Conservation (phyloP, 2,888 invertebrate species). For the Teleiodes luculella region DNA sequence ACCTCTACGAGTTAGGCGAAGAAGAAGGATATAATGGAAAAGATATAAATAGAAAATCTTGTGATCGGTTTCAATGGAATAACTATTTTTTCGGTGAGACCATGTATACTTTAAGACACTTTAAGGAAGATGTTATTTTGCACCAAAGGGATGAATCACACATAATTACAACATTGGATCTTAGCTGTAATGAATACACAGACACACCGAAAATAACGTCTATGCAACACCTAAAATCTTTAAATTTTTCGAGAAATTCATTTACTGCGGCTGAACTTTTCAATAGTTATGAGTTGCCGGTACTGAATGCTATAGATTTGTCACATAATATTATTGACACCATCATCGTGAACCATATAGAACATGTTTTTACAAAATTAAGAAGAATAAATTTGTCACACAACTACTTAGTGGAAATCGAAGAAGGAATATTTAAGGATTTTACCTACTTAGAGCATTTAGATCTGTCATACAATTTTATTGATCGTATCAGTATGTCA, state of each 20-base stretch:
- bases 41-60: not conserved
- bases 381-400: constrained; percentile 44
- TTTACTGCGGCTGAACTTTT: constrained; percentile 38
- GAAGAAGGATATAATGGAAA: no score
- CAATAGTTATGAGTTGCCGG: constrained; percentile 29
- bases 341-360: constrained; percentile 25
- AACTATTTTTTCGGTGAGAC: not conserved
- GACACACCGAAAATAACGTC: constrained; percentile 27
- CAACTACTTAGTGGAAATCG: constrained; percentile 41
- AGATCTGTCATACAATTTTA: constrained; percentile 45
- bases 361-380: constrained; percentile 31
- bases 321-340: constrained; percentile 47
- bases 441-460: constrained; percentile 32
- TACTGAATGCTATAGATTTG: constrained; percentile 41
- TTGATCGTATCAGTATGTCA: constrained; percentile 34
- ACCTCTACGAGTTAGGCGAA: no score
- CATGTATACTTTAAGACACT: not conserved
- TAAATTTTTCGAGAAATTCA: constrained; percentile 44
- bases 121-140: not conserved
- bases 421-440: constrained; percentile 40
- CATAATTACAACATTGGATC: constrained; percentile 33
- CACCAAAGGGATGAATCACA: not conserved
- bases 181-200: constrained; percentile 35
- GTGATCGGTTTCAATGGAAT: not conserved
- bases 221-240: constrained; percentile 35